These are phyloP conservation scores for Hypolimnas misippus DNA, from an alignment of 2,888 invertebrate species.

Conservation along the genomic window DNA sequence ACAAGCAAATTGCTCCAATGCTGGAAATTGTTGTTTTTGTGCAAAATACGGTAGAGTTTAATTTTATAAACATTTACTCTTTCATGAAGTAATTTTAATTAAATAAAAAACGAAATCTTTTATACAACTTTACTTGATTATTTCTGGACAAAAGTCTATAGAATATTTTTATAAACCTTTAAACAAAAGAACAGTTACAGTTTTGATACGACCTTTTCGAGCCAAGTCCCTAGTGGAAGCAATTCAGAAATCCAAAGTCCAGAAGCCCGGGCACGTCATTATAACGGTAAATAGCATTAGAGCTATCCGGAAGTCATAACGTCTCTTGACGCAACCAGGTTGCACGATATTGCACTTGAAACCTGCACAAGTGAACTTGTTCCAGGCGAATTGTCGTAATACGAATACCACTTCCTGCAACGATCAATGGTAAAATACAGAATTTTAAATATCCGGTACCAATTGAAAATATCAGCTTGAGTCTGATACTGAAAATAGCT, in stretches of 20 bases:
- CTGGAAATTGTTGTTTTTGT: slow-evolving; percentile 22
- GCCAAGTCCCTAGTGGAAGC: background rate
- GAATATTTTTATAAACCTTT: background rate
- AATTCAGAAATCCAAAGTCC: slow-evolving; percentile 24
- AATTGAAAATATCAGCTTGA: too few species aligned
- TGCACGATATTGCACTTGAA: slow-evolving; percentile 36
- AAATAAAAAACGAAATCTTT: background rate
- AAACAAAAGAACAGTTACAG: background rate
- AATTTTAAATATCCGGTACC: background rate
- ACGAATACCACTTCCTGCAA: background rate
- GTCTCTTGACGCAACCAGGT: slow-evolving; percentile 30
- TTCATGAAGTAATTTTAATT: background rate
- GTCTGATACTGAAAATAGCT: background rate
- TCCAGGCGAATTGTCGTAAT: slow-evolving; percentile 20
- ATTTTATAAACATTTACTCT: background rate
- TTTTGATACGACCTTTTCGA: background rate
- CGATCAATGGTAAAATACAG: background rate
- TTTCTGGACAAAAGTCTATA: background rate
- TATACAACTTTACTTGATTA: background rate
- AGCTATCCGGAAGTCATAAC: slow-evolving; percentile 62
- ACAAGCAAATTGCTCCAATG: slow-evolving; percentile 33
- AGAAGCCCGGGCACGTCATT: slow-evolving; percentile 44
- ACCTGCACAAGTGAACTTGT: slow-evolving; percentile 33
- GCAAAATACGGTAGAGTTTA: slow-evolving; percentile 8
- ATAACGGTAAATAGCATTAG: slow-evolving; percentile 64